Evolutionary conservation across 2,113 vertebrate species (phyloP).

Genomic region (Xyliphius kryptos): DNA sequence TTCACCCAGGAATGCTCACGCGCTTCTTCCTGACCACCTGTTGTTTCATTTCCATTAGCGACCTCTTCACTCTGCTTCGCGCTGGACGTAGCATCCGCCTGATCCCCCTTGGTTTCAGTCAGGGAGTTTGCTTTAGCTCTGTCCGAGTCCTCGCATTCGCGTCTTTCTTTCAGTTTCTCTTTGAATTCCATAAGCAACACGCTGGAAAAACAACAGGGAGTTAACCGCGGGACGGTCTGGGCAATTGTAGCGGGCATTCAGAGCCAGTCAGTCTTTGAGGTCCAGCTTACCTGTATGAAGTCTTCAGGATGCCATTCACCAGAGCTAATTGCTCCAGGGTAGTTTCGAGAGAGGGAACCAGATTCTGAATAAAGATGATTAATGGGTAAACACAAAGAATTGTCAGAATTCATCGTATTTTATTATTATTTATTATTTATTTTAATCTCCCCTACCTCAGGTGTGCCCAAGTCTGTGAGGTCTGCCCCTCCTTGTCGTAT

Average conservation of each 20-base stretch:
- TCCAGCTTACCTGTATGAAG: conserved; percentile 57
- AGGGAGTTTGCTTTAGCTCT: no score
- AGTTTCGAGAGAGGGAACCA: conserved; percentile 56
- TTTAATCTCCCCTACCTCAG: no score
- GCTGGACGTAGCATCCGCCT: conserved; percentile 37
- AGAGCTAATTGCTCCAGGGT: conserved; percentile 68
- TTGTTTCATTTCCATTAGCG: conserved; percentile 9
- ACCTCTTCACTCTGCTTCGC: conserved; percentile 36
- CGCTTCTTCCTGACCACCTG: conserved; percentile 15
- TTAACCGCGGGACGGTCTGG: background rate
- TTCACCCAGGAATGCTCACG: conserved; percentile 24
- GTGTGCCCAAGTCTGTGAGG: conserved; percentile 46
- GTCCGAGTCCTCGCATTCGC: no score
- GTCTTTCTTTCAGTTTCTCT: no score
- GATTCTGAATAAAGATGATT: conserved; percentile 43
- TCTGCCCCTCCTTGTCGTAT: conserved; percentile 67
- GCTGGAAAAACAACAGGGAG: conserved; percentile 41
- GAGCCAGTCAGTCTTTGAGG: background rate
- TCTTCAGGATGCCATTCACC: conserved; percentile 61
- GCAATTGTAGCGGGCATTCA: no score
- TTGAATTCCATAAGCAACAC: conserved; percentile 58
- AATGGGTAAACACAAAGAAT: no score
- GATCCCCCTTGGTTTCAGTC: no score
- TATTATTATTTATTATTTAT: no score
- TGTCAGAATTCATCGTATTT: no score